A percentile compares a stretch with the other conserved stretches of the same genome.
phyloP scores from a whole-genome alignment of 2,113 vertebrate species.

The Erinaceus europaeus region DNA sequence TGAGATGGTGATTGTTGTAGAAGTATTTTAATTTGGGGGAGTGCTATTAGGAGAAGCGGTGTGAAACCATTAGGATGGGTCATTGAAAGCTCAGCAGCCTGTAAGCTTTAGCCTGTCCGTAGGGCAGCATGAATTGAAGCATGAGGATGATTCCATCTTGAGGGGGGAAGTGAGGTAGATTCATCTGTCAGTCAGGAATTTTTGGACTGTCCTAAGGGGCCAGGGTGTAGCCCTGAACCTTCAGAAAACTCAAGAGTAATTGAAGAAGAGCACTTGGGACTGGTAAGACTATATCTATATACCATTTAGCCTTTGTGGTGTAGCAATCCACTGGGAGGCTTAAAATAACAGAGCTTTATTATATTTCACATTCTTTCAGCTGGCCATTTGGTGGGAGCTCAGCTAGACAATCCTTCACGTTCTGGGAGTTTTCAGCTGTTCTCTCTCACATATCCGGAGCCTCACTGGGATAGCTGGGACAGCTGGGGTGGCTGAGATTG shows the following conservation, averaged over 20 bases:
- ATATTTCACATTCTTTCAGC: neutral
- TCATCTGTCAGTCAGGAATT: neutral
- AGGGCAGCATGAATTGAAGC: neutral
- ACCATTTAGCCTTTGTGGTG: neutral
- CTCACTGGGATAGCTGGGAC: neutral
- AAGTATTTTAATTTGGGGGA: neutral
- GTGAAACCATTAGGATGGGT: fast-evolving
- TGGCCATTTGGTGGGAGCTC: neutral
- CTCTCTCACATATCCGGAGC: neutral
- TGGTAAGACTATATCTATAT: neutral
- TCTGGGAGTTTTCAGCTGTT: neutral
- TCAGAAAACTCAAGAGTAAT: neutral
- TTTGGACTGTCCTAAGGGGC: no score
- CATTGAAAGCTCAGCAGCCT: neutral
- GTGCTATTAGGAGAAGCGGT: neutral
- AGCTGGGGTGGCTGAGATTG: neutral
- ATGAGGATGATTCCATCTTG: neutral
- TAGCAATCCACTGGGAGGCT: neutral
- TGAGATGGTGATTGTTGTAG: neutral
- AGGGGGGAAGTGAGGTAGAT: no score
- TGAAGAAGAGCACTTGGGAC: neutral
- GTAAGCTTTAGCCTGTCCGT: neutral
- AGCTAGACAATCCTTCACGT: neutral
- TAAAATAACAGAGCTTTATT: neutral
- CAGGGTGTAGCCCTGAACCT: neutral